Percentiles rank a stretch among this genome's conserved stretches.
Conservation (phyloP, 2,888 invertebrate species). For the Melinaea menophilus region DNA sequence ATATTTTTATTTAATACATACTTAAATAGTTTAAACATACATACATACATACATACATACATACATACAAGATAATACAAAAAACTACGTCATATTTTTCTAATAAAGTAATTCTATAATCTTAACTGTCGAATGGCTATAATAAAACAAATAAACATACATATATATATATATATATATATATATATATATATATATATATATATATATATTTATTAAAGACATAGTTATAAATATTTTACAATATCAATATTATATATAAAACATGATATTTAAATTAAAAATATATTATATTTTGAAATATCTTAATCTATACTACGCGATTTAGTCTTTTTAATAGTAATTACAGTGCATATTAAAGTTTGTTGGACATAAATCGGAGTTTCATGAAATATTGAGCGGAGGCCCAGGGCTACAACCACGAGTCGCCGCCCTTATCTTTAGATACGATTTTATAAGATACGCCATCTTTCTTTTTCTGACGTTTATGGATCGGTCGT, state of each 20-base stretch:
- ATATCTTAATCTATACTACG: constrained; percentile 6
- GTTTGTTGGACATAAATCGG: constrained; percentile 72
- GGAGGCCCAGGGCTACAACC: constrained; percentile 70
- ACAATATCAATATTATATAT: no score
- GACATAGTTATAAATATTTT: no score
- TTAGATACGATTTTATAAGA: constrained; percentile 72
- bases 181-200: no score
- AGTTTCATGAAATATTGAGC: constrained; percentile 74
- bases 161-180: no score
- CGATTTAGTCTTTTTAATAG: constrained; percentile 48
- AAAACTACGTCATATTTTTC: no score
- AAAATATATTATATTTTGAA: neutral
- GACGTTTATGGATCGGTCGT: constrained; percentile 73
- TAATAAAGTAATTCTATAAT: no score
- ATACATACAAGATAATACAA: no score
- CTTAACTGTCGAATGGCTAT: no score
- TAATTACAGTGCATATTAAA: constrained; percentile 72
- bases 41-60: no score
- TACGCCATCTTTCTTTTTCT: constrained; percentile 70
- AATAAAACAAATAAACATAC: no score
- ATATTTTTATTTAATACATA: constrained; percentile 23
- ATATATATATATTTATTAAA: no score
- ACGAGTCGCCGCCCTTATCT: constrained; percentile 69
- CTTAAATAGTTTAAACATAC: no score
- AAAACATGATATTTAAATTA: neutral